These are phyloP conservation scores for Tadarida brasiliensis DNA, from an alignment of 2,797 vertebrate genomes.

Conservation along the genomic window DNA sequence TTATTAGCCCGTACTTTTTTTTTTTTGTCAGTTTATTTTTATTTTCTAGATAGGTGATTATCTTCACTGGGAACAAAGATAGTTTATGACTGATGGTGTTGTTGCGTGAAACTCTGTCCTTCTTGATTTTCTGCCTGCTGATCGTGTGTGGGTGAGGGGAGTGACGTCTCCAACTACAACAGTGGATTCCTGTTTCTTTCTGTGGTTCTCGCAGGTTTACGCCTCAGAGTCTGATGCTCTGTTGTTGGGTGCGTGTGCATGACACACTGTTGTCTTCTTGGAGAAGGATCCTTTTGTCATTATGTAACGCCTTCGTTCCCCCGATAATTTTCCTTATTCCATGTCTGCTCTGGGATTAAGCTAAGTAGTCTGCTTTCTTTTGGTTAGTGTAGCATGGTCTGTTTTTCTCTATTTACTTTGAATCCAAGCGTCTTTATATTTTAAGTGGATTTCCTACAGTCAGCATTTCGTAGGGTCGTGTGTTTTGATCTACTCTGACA, in stretches of 20 bases:
- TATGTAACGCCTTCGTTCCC: not conserved
- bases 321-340: not conserved
- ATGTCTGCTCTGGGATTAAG: not conserved
- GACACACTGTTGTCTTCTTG: not conserved
- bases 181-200: not conserved
- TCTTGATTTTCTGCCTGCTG: conserved; percentile 16
- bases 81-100: conserved; percentile 9
- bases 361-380: not conserved
- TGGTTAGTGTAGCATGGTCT: not conserved
- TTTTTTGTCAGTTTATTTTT: not conserved
- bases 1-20: not conserved
- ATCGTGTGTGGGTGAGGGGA: not conserved
- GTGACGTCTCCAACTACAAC: not conserved
- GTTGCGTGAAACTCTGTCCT: not conserved
- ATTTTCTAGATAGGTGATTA: not conserved
- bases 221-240: not conserved
- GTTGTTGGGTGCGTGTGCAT: not conserved
- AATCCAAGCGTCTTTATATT: not conserved
- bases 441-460: not conserved
- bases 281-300: not conserved
- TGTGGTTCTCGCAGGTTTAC: not conserved
- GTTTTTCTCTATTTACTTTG: not conserved
- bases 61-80: not conserved
- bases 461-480: not conserved
- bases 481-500: not conserved